phyloP scores from a whole-genome alignment of 2,113 vertebrate species.

The Nanorana parkeri region DNA sequence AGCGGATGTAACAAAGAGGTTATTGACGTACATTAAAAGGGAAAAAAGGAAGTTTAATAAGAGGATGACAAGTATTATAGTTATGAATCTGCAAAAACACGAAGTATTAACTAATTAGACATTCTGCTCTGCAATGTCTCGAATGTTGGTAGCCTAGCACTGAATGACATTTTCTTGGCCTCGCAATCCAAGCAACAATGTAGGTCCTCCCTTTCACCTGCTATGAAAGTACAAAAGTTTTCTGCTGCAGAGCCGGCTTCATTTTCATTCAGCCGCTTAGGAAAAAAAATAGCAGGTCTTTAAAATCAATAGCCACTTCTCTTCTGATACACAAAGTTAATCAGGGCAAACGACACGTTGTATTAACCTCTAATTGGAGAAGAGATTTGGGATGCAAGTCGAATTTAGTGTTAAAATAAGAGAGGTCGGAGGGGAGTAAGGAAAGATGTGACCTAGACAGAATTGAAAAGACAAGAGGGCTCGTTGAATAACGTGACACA shows the following conservation, averaged over 20 bases:
- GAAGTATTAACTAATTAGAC: slow-evolving; percentile 20
- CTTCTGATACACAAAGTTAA: slow-evolving; percentile 63
- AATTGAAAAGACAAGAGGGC: slow-evolving; percentile 6
- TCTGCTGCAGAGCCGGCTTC: slow-evolving; percentile 65
- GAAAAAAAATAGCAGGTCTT: slow-evolving; percentile 63
- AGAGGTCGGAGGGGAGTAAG: slow-evolving; percentile 1
- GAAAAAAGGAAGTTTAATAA: slow-evolving; percentile 4
- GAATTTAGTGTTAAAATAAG: slow-evolving; percentile 37
- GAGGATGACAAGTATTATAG: neutral
- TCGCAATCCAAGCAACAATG: slow-evolving; percentile 55
- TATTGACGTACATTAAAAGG: slow-evolving; percentile 21
- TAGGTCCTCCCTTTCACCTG: slow-evolving; percentile 62
- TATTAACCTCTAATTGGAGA: slow-evolving; percentile 38
- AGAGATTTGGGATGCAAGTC: slow-evolving; percentile 53
- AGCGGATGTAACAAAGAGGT: neutral
- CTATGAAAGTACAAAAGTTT: slow-evolving; percentile 66
- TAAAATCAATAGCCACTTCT: slow-evolving; percentile 69
- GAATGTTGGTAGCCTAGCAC: neutral
- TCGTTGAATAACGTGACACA: too few relatives aligned
- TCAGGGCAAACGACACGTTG: slow-evolving; percentile 64
- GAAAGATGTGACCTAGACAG: slow-evolving; percentile 3
- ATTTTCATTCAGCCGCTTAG: slow-evolving; percentile 64
- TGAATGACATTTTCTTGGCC: slow-evolving; percentile 39
- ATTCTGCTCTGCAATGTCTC: neutral
- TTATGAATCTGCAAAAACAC: slow-evolving; percentile 32